phyloP scores from a whole-genome alignment of 2,888 invertebrate genomes.

The Drosophila vallismaia region DNA sequence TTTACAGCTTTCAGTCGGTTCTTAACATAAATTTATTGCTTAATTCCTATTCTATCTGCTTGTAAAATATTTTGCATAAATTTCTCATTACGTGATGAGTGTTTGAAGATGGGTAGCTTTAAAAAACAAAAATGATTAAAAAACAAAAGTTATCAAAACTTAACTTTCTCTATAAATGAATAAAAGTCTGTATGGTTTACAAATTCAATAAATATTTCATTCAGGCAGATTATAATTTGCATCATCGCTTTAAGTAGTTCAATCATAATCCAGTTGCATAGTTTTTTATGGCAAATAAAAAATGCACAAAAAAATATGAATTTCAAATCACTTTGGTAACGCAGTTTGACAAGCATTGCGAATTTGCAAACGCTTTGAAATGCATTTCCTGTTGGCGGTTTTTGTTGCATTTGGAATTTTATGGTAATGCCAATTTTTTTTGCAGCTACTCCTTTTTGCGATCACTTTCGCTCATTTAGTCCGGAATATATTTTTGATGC shows the following conservation, averaged over 20 bases:
- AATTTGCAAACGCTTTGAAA: constrained; percentile 55
- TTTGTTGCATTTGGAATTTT: constrained; percentile 1
- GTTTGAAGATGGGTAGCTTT: constrained; percentile 1
- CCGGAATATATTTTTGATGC: constrained; percentile 67
- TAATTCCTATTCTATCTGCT: constrained; percentile 54
- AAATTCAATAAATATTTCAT: constrained; percentile 22
- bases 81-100: constrained; percentile 43
- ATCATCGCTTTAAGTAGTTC: constrained; percentile 14
- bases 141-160: not conserved
- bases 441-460: constrained; percentile 13
- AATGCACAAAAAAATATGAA: constrained; percentile 8
- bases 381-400: constrained; percentile 56
- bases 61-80: constrained; percentile 52
- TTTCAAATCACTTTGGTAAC: constrained; percentile 31
- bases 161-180: constrained; percentile 3
- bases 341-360: constrained; percentile 66
- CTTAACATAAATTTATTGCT: constrained; percentile 67
- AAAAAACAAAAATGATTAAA: not conserved
- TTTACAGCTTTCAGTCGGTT: constrained; percentile 53
- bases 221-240: constrained; percentile 4
- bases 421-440: constrained; percentile 3
- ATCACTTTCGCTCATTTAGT: constrained; percentile 61
- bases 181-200: not conserved
- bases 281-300: constrained; percentile 2
- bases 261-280: constrained; percentile 39